These are phyloP conservation scores for Geothlypis trichas DNA, from an alignment of 2,113 vertebrate species.

Conservation along the genomic window DNA sequence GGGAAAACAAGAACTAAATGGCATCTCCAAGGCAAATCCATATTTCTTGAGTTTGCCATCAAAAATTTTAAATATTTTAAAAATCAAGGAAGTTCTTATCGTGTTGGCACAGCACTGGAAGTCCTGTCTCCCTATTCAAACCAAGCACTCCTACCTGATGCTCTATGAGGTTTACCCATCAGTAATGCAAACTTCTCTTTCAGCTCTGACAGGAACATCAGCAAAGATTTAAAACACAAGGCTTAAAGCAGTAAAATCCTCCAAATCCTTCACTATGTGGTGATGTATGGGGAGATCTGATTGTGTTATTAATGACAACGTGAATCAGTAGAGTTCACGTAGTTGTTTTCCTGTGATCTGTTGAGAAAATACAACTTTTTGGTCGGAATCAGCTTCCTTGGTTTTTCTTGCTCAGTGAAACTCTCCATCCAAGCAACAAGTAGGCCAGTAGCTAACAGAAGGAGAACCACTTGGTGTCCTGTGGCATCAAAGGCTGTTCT, in stretches of 20 bases:
- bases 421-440: background rate
- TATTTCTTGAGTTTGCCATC: background rate
- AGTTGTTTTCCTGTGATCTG: fast-evolving
- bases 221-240: background rate
- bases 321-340: background rate
- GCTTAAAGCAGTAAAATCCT: background rate
- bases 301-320: background rate
- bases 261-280: background rate
- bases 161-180: background rate
- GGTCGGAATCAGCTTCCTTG: background rate
- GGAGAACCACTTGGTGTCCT: background rate
- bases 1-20: background rate
- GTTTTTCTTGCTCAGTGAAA: background rate
- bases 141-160: background rate
- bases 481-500: background rate
- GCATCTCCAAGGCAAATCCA: background rate
- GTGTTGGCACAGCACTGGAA: background rate
- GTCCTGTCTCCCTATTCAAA: background rate
- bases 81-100: background rate
- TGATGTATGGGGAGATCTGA: background rate
- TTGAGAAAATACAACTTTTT: background rate
- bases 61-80: background rate
- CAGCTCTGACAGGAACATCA: background rate
- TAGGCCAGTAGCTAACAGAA: background rate
- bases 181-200: background rate